phyloP scores from a whole-genome alignment of 2,888 invertebrate species.

The Bibio marci region DNA sequence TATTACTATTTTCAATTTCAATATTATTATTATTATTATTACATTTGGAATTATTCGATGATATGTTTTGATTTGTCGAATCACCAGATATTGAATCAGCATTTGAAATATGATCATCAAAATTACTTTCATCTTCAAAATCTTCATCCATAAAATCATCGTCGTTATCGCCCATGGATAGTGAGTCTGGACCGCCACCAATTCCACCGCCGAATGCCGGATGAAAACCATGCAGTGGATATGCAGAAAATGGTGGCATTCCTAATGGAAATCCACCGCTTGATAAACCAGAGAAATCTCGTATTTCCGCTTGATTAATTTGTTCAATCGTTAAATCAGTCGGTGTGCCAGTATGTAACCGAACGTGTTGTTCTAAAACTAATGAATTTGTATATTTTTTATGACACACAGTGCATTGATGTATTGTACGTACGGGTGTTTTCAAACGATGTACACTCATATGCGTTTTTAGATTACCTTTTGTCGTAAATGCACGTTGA shows the following conservation, averaged over 20 bases:
- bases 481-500: constrained; percentile 93
- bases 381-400: constrained; percentile 91
- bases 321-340: constrained; percentile 72
- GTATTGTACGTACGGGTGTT: constrained; percentile 79
- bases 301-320: constrained; percentile 70
- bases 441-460: constrained; percentile 98
- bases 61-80: constrained; percentile 7
- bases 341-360: constrained; percentile 81
- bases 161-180: constrained; percentile 26
- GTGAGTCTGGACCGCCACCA: constrained; percentile 27
- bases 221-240: constrained; percentile 2
- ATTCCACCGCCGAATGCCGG: constrained; percentile 15
- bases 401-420: constrained; percentile 96
- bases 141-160: constrained; percentile 27
- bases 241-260: constrained; percentile 28
- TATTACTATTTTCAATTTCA: too few species aligned
- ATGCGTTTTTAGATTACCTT: constrained; percentile 97
- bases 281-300: constrained; percentile 46
- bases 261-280: constrained; percentile 21
- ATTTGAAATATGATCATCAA: constrained; percentile 26
- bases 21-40: neutral
- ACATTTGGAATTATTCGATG: constrained; percentile 1
- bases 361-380: constrained; percentile 89
- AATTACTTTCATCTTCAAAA: constrained; percentile 24
- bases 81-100: constrained; percentile 13